Percentiles rank a stretch among this genome's conserved stretches.
Conservation (phyloP, 2,113 vertebrate genomes). For the Heterotilapia buettikoferi region DNA sequence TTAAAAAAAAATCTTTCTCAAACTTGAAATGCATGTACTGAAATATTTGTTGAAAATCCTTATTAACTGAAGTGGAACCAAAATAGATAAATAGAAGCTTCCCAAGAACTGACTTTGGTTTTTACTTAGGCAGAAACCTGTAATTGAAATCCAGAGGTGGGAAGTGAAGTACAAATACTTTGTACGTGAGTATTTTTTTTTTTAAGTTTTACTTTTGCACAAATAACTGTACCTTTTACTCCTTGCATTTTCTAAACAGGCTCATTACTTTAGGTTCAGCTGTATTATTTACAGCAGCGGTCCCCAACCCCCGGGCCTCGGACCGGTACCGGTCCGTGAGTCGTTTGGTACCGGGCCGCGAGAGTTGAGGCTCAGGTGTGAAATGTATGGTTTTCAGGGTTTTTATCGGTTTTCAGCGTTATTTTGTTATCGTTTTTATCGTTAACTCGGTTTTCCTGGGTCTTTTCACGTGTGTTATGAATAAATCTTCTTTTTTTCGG, state of each 20-base stretch:
- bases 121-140: background rate
- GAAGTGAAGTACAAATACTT: too few species aligned
- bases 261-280: background rate
- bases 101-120: background rate
- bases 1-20: background rate
- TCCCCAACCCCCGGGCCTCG: too few species aligned
- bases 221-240: background rate
- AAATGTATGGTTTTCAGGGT: too few species aligned
- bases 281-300: background rate
- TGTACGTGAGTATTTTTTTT: too few species aligned
- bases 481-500: too few species aligned
- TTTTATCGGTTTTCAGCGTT: too few species aligned
- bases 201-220: background rate
- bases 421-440: too few species aligned
- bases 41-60: background rate
- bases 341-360: too few species aligned
- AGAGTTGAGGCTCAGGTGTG: too few species aligned
- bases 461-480: too few species aligned
- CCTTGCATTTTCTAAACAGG: background rate
- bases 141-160: background rate
- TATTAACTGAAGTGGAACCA: background rate
- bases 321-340: too few species aligned
- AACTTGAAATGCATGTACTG: background rate
- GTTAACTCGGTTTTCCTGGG: too few species aligned
- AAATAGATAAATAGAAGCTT: background rate